These are phyloP conservation scores for Agrilus planipennis DNA, from an alignment of 1,140 invertebrate species.

Conservation along the genomic window DNA sequence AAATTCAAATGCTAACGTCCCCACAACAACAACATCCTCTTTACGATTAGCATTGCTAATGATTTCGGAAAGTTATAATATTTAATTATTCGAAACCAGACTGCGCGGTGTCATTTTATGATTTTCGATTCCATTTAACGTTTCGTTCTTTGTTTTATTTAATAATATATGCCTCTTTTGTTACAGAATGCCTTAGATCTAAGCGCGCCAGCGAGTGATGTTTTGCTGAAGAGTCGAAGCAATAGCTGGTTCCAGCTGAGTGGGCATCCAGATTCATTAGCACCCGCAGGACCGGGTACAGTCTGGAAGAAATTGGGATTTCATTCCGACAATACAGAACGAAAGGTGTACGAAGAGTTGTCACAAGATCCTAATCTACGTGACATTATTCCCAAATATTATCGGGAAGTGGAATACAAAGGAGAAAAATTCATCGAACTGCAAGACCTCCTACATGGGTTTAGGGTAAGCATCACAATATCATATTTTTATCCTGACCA, in stretches of 20 bases:
- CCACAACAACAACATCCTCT: no score
- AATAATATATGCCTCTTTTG: constrained; percentile 19
- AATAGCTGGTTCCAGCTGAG: constrained; percentile 82
- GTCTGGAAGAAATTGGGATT: constrained; percentile 79
- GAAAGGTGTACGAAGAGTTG: constrained; percentile 69
- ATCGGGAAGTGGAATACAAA: constrained; percentile 73
- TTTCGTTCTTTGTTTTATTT: background rate
- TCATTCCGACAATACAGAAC: constrained; percentile 60
- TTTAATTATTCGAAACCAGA: constrained; percentile 1
- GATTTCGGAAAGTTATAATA: background rate
- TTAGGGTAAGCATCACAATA: constrained; percentile 33
- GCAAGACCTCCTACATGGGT: constrained; percentile 75
- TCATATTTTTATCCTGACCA: no score
- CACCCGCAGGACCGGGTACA: constrained; percentile 84
- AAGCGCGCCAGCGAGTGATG: constrained; percentile 80
- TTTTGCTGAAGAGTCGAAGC: constrained; percentile 61
- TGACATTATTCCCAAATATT: constrained; percentile 76
- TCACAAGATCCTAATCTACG: constrained; percentile 60
- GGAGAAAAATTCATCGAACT: constrained; percentile 83
- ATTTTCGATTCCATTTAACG: no score
- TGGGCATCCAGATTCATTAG: constrained; percentile 85
- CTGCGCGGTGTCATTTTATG: no score
- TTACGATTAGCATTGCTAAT: background rate
- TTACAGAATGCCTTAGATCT: constrained; percentile 89
- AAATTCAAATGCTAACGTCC: no score